Evolutionary conservation across 2,797 vertebrate genomes (phyloP).

Genomic region (Tapirus indicus): DNA sequence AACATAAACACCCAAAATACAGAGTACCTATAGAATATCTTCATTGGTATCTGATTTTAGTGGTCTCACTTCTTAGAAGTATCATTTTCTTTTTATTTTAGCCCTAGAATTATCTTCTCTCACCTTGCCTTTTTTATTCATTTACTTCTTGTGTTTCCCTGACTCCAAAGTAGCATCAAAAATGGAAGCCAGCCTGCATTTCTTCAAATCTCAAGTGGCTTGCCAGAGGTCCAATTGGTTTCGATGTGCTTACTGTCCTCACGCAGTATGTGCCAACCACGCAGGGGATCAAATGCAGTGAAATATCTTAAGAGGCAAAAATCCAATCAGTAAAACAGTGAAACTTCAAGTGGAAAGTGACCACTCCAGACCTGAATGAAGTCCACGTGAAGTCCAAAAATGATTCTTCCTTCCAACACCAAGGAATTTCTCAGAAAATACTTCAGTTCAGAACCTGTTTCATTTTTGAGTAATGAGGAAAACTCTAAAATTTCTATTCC

Average conservation of each 20-base stretch:
- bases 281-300: background rate
- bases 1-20: background rate
- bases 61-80: background rate
- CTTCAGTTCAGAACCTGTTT: background rate
- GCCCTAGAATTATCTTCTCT: background rate
- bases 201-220: background rate
- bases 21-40: background rate
- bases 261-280: background rate
- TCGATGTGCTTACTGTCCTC: background rate
- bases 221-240: background rate
- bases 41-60: background rate
- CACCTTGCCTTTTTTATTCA: background rate
- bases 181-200: background rate
- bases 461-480: slow-evolving; percentile 41
- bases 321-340: background rate
- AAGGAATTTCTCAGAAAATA: slow-evolving; percentile 59
- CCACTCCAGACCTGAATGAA: background rate
- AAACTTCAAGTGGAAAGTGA: background rate
- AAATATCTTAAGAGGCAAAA: slow-evolving; percentile 17
- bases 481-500: background rate
- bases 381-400: background rate
- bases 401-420: background rate
- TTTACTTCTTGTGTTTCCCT: background rate
- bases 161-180: background rate
- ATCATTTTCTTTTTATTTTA: background rate